Conservation (phyloP, 2,888 invertebrate genomes). For the Microdon myrmicae region DNA sequence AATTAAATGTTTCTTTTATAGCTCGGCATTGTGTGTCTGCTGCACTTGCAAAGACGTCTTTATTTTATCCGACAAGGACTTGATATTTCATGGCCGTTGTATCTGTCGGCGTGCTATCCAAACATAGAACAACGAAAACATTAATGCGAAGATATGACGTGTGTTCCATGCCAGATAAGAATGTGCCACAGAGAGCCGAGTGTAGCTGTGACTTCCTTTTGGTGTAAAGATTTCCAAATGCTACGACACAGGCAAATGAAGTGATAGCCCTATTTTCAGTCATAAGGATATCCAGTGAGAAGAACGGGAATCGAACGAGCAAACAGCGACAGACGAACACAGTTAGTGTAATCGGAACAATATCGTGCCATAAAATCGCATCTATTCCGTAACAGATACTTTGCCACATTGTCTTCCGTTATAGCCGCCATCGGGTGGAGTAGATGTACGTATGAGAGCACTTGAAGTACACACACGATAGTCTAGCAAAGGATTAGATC, state of each 20-base stretch:
- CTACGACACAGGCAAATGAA: slow-evolving; percentile 47
- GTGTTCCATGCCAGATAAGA: slow-evolving; percentile 51
- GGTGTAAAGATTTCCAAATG: slow-evolving; percentile 44
- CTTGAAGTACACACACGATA: slow-evolving; percentile 35
- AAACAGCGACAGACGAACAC: not conserved
- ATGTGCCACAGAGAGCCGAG: slow-evolving; percentile 17
- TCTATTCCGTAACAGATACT: slow-evolving; percentile 44
- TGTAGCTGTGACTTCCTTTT: slow-evolving; percentile 36
- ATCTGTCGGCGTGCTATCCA: not conserved
- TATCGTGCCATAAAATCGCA: slow-evolving; percentile 49
- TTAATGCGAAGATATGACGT: slow-evolving; percentile 53
- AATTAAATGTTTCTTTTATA: slow-evolving; percentile 48
- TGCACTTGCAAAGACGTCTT: slow-evolving; percentile 23
- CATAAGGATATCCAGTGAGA: slow-evolving; percentile 7
- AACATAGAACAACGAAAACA: slow-evolving; percentile 45
- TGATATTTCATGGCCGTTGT: not conserved
- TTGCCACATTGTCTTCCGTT: slow-evolving; percentile 50
- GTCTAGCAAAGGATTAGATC: slow-evolving; percentile 18
- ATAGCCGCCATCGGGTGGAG: slow-evolving; percentile 17
- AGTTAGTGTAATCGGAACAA: slow-evolving; percentile 33
- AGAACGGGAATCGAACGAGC: slow-evolving; percentile 1
- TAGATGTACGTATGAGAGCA: not conserved
- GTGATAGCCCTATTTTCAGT: slow-evolving; percentile 23
- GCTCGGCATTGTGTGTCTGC: slow-evolving; percentile 27
- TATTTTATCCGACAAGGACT: slow-evolving; percentile 36